Evolutionary conservation across 2,888 invertebrate genomes (phyloP).

Genomic region (Drosophila ustulata): DNA sequence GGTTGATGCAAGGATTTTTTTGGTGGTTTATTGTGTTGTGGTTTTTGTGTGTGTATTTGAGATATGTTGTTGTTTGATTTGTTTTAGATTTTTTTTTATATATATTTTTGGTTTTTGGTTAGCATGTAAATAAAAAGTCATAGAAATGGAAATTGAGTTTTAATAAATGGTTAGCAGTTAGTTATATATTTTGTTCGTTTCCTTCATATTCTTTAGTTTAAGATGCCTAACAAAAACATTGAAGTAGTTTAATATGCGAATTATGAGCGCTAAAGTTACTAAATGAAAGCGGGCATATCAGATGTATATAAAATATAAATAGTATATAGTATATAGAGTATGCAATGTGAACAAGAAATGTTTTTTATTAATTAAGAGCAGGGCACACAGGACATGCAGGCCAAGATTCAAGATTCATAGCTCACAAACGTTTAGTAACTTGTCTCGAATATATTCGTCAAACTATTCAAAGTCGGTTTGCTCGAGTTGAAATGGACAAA

Average conservation of each 20-base stretch:
- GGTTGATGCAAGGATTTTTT: constrained; percentile 38
- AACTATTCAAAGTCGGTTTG: constrained; percentile 1
- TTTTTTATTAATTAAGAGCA: constrained; percentile 45
- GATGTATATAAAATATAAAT: constrained; percentile 27
- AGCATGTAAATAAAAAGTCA: constrained; percentile 78
- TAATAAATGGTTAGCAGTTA: constrained; percentile 75
- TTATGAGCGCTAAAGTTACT: constrained; percentile 74
- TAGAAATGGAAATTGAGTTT: constrained; percentile 80
- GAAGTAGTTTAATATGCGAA: constrained; percentile 48
- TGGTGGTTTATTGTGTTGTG: constrained; percentile 25
- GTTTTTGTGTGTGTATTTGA: constrained; percentile 40
- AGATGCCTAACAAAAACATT: constrained; percentile 34
- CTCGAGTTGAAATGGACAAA: constrained; percentile 57
- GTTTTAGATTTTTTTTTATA: constrained; percentile 30
- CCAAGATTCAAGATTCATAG: constrained; percentile 37
- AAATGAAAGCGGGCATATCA: constrained; percentile 64
- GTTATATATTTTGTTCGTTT: constrained; percentile 52
- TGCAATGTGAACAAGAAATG: constrained; percentile 42
- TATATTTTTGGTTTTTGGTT: constrained; percentile 52
- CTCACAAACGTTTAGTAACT: constrained; percentile 73
- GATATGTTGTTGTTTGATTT: constrained; percentile 44
- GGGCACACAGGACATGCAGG: constrained; percentile 66
- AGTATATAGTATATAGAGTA: constrained; percentile 19
- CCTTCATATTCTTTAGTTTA: constrained; percentile 26
- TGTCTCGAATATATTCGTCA: constrained; percentile 41